Percentiles rank a stretch among this genome's conserved stretches.
Conservation (phyloP, 2,888 invertebrate species). For the Laothoe populi region DNA sequence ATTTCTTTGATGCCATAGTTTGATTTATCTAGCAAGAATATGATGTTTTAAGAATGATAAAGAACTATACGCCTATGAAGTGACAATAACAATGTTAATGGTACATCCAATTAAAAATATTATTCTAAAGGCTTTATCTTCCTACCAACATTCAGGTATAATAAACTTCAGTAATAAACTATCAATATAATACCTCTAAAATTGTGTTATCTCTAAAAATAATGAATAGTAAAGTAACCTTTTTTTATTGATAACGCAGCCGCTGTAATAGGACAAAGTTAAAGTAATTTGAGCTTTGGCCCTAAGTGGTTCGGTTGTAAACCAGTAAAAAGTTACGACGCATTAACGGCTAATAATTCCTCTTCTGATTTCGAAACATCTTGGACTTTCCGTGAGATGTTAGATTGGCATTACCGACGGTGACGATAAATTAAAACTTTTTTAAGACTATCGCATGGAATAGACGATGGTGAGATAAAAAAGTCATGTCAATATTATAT, state of each 20-base stretch:
- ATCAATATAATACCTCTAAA: conserved; percentile 25
- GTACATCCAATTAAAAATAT: conserved; percentile 4
- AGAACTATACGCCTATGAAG: background rate
- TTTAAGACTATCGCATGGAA: conserved; percentile 68
- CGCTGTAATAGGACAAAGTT: conserved; percentile 42
- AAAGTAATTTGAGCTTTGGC: conserved; percentile 64
- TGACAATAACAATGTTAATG: background rate
- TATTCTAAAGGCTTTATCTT: background rate
- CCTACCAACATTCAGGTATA: background rate
- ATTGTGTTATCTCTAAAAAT: conserved; percentile 17
- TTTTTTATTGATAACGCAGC: conserved; percentile 31
- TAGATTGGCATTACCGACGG: conserved; percentile 71
- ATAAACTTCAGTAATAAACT: conserved; percentile 9
- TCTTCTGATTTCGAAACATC: conserved; percentile 74
- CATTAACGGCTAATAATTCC: conserved; percentile 76
- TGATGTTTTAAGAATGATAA: no score
- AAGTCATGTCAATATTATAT: conserved; percentile 77
- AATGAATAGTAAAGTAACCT: conserved; percentile 27
- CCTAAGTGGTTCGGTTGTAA: conserved; percentile 66
- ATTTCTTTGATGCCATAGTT: conserved; percentile 17
- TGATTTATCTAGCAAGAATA: background rate
- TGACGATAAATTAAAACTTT: conserved; percentile 69
- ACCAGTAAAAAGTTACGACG: conserved; percentile 67
- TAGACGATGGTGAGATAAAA: conserved; percentile 61
- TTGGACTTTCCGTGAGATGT: conserved; percentile 68